Evolutionary conservation across 2,113 vertebrate species (phyloP).

Genomic region (Mus pahari): DNA sequence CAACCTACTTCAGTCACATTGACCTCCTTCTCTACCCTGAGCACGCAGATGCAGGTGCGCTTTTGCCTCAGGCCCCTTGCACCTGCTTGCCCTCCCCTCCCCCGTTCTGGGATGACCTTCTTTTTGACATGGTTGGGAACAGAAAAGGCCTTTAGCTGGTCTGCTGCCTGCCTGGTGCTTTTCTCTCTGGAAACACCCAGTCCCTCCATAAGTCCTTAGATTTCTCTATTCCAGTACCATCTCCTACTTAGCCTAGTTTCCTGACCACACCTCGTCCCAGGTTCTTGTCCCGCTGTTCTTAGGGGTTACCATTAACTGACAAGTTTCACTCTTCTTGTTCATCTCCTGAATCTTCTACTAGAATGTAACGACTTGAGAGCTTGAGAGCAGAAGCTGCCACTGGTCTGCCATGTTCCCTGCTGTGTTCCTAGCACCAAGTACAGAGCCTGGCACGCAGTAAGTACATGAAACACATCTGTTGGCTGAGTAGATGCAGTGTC

Average conservation of each 20-base stretch:
- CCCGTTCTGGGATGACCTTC: not conserved
- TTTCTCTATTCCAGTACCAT: not conserved
- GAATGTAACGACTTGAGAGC: not conserved
- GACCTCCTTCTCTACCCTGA: not conserved
- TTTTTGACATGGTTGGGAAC: not conserved
- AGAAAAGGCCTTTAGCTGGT: not conserved
- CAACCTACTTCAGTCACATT: not conserved
- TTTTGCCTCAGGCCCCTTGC: not conserved
- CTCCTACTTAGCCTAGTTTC: not conserved
- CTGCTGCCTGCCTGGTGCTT: not conserved
- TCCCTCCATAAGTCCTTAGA: not conserved
- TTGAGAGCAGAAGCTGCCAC: not conserved
- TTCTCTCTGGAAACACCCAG: not conserved
- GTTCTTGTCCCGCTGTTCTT: not conserved
- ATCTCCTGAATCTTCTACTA: not conserved
- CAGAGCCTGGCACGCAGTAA: not conserved
- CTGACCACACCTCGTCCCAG: not conserved
- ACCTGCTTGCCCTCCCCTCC: not conserved
- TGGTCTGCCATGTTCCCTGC: not conserved
- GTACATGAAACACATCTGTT: not conserved
- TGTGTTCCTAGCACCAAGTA: not conserved
- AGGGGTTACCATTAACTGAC: not conserved
- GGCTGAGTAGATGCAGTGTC: not conserved
- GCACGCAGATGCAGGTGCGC: not conserved
- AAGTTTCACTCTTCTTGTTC: not conserved